phyloP scores from a whole-genome alignment of 2,888 invertebrate species.

The Drosophila ustulata region DNA sequence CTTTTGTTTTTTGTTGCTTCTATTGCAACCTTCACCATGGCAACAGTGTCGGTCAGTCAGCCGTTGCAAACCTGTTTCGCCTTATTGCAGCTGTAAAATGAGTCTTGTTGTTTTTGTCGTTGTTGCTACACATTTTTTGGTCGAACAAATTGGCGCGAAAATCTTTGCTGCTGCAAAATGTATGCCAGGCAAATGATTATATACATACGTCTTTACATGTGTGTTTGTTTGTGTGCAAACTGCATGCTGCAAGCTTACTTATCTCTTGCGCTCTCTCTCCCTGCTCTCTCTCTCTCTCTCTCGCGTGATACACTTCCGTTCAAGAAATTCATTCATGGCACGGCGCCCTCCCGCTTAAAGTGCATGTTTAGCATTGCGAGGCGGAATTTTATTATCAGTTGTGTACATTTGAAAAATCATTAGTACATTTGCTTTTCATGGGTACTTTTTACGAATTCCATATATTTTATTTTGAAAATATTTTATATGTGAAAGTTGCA shows the following conservation, averaged over 20 bases:
- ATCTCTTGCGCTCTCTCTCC: conserved; percentile 13
- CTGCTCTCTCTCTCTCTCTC: conserved; percentile 5
- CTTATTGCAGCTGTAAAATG: conserved; percentile 45
- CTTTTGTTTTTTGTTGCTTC: conserved; percentile 37
- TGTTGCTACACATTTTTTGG: conserved; percentile 60
- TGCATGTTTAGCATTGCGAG: conserved; percentile 10
- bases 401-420: not conserved
- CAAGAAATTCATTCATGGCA: conserved; percentile 68
- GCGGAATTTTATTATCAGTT: conserved; percentile 1
- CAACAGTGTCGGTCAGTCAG: conserved; percentile 70
- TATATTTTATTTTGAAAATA: too few relatives aligned
- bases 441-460: not conserved
- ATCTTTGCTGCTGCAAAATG: conserved; percentile 73
- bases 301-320: conserved; percentile 66
- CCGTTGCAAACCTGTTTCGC: conserved; percentile 69
- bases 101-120: conserved; percentile 31
- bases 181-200: conserved; percentile 49
- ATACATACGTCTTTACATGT: not conserved
- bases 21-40: conserved; percentile 74
- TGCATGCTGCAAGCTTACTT: conserved; percentile 39
- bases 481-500: too few relatives aligned
- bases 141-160: conserved; percentile 74
- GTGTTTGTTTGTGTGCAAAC: conserved; percentile 14
- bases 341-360: conserved; percentile 30
- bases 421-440: not conserved